Base-by-base conservation (phyloP, 2,113 vertebrate species). In the Recurvirostra avosetta region DNA sequence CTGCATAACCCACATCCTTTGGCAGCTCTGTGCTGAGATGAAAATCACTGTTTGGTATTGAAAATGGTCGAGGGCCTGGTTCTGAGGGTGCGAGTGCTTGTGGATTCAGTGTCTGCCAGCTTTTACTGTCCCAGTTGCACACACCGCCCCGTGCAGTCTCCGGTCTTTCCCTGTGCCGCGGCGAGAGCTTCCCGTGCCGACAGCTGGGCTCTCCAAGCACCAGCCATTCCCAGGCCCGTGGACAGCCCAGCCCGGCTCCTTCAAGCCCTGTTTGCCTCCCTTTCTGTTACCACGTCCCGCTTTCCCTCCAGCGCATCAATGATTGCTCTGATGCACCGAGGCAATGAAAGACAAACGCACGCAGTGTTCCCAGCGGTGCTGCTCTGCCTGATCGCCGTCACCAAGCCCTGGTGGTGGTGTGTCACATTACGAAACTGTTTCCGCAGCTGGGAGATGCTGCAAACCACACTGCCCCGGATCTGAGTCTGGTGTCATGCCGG, bases 401-500 rank as follows among this genome's bases (percentile, higher is more conserved):
- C 73, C 7, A 0, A 59, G 0, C n/a, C 71, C 34, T 61, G 1
- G 1, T 40, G 38, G 8, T 17, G 61, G 6, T 29, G 27, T 61
- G 76, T 66, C 59, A 45, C 49, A 0, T 29, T 10, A 15, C 8
- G 12, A n/a, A 58, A 86, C 73, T 79, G 70, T 56, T 94, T 49
- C 80, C 3, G 3, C 84, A 79, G 53, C 62, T 82, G 62, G 27
- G 81, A 53, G 56, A 22, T 36, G 66, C 70, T 87, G 80, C 40
- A 87, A 61, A 73, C 72, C 79, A 18, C 79, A 18, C 17, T 19
- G 77, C 36, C 27, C 55, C 0, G 0, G 17, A 4, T 45, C 38
- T 1, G 14, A 38, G 41, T 2, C 40, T 15, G 66, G 12, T n/a
- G 66, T 5, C 5, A 1, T 45, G 63, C 67, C 0, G 0, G 15